These are phyloP conservation scores for Cetoscarus ocellatus DNA, from an alignment of 2,797 vertebrate species.

Conservation along the genomic window DNA sequence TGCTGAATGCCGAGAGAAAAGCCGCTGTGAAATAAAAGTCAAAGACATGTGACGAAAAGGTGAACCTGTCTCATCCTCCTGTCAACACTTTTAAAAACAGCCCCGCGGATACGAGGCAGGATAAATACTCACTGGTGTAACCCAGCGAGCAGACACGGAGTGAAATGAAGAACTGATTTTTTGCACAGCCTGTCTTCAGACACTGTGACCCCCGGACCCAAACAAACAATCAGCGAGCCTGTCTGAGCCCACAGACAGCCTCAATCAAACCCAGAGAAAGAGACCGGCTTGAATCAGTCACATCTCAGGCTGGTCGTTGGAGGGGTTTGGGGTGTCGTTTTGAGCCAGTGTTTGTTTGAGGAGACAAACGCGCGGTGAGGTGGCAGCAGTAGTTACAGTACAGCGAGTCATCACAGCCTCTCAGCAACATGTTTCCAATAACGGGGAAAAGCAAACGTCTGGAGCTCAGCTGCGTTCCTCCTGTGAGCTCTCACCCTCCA, in stretches of 20 bases:
- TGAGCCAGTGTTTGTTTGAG: constrained; percentile 50
- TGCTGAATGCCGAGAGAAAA: background rate
- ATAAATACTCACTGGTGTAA: constrained; percentile 65
- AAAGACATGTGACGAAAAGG: background rate
- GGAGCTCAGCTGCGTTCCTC: constrained; percentile 53
- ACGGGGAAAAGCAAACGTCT: constrained; percentile 58
- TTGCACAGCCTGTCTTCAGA: constrained; percentile 40
- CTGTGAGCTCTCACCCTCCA: constrained; percentile 37
- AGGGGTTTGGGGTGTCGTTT: constrained; percentile 22
- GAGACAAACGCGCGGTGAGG: constrained; percentile 11
- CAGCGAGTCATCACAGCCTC: constrained; percentile 63
- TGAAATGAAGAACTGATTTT: constrained; percentile 43
- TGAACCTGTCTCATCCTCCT: constrained; percentile 33
- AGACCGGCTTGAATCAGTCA: constrained; percentile 27
- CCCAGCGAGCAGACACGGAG: constrained; percentile 18
- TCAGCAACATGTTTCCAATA: constrained; percentile 78
- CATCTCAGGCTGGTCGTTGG: constrained; percentile 37
- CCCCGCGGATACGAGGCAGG: constrained; percentile 25
- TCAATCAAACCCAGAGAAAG: constrained; percentile 43
- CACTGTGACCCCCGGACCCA: constrained; percentile 29
- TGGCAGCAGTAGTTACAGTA: constrained; percentile 9
- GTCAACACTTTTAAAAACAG: constrained; percentile 17
- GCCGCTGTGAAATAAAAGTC: constrained; percentile 18
- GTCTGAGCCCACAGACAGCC: constrained; percentile 40
- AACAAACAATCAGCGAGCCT: constrained; percentile 41